Conservation (phyloP, 2,888 invertebrate species). For the Ormyrus labotus region DNA sequence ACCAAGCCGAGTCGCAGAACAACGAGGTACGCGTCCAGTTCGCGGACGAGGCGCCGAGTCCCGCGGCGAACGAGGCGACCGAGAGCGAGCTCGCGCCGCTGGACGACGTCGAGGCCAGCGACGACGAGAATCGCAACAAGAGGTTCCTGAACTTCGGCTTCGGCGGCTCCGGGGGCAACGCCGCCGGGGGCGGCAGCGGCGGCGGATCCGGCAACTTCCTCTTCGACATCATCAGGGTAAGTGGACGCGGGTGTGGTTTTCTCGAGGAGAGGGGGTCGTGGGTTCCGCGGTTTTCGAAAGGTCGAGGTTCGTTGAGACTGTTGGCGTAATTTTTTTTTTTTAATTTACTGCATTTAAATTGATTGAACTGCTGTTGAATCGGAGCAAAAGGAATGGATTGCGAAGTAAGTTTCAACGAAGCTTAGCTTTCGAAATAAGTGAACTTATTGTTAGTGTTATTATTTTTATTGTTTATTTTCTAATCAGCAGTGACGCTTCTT, state of each 20-base stretch:
- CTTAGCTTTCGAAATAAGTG: neutral
- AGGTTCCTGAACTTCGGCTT: conserved; percentile 84
- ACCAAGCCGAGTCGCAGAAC: conserved; percentile 80
- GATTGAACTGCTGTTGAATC: neutral
- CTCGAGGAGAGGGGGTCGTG: neutral
- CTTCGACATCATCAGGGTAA: conserved; percentile 92
- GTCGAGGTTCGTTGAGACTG: too few species aligned
- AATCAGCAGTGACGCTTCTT: too few species aligned
- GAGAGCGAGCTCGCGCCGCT: conserved; percentile 84
- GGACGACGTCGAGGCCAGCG: conserved; percentile 83
- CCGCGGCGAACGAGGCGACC: conserved; percentile 78
- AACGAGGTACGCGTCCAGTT: conserved; percentile 81
- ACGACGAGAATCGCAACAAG: conserved; percentile 90
- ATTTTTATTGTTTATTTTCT: too few species aligned
- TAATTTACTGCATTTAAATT: neutral
- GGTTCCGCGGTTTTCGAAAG: neutral
- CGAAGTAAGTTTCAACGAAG: neutral
- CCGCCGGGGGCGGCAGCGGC: conserved; percentile 74
- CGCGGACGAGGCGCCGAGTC: conserved; percentile 71
- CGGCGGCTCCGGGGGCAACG: conserved; percentile 70
- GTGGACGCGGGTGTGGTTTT: conserved; percentile 69
- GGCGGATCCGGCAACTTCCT: conserved; percentile 92
- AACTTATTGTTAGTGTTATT: too few species aligned
- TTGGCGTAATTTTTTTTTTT: neutral
- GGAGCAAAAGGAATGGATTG: neutral